Percentiles rank a stretch among this genome's conserved stretches.
phyloP scores from a whole-genome alignment of 2,888 invertebrate genomes.

The Drosophila anomalata region DNA sequence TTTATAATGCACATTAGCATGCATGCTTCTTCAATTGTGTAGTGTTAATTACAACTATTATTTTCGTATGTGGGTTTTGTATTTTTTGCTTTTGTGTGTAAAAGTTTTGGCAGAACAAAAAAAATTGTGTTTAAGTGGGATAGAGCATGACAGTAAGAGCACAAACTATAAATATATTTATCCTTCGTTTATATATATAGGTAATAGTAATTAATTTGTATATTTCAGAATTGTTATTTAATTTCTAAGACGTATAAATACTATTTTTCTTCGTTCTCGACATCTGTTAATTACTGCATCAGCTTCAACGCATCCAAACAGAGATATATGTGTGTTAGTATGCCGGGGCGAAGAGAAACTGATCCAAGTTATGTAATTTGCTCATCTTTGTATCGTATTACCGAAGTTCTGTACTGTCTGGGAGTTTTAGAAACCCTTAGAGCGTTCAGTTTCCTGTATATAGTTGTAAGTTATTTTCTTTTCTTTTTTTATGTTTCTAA shows the following conservation, averaged over 20 bases:
- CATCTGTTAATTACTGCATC: conserved; percentile 21
- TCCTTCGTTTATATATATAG: conserved; percentile 55
- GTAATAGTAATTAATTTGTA: conserved; percentile 73
- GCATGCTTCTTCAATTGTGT: conserved; percentile 36
- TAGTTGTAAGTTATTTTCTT: conserved; percentile 37
- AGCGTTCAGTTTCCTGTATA: conserved; percentile 65
- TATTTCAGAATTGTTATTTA: conserved; percentile 70
- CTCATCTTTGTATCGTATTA: conserved; percentile 17
- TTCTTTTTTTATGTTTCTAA: conserved; percentile 53
- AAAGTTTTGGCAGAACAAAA: conserved; percentile 37
- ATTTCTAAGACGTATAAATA: conserved; percentile 75
- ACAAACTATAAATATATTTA: conserved; percentile 72
- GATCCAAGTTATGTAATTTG: conserved; percentile 28
- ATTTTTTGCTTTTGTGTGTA: conserved; percentile 35
- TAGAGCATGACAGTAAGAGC: conserved; percentile 54
- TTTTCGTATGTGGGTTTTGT: conserved; percentile 45
- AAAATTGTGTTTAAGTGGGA: conserved; percentile 28
- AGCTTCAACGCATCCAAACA: conserved; percentile 31
- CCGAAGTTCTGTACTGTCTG: conserved; percentile 18
- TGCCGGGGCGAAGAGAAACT: conserved; percentile 12
- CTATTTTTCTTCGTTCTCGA: conserved; percentile 55
- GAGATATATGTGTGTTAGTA: conserved; percentile 4
- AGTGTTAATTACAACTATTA: conserved; percentile 46
- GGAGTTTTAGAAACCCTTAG: conserved; percentile 45
- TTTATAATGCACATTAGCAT: conserved; percentile 63